phyloP scores from a whole-genome alignment of 2,797 vertebrate species.

The Gallirallus australis region DNA sequence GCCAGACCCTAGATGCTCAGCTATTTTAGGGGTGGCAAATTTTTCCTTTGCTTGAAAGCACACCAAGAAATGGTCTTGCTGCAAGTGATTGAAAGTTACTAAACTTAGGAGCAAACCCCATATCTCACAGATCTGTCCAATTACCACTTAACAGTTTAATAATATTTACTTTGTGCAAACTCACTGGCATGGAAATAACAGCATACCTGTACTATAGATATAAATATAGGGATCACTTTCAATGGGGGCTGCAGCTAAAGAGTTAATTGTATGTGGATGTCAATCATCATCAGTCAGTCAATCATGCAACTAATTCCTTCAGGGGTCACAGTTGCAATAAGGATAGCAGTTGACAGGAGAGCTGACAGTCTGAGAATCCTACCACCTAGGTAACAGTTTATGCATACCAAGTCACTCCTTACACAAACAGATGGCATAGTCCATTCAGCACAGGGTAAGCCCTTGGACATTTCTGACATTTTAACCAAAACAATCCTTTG shows the following conservation, averaged over 20 bases:
- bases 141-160: not conserved
- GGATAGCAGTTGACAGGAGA: conserved; percentile 56
- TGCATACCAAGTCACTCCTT: conserved; percentile 49
- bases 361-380: conserved; percentile 60
- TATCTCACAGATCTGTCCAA: not conserved
- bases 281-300: conserved; percentile 73
- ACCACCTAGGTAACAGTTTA: conserved; percentile 57
- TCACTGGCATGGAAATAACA: not conserved
- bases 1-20: not conserved
- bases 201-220: not conserved
- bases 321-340: conserved; percentile 69
- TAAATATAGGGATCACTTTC: conserved; percentile 35
- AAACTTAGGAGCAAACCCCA: not conserved
- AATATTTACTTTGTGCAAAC: not conserved
- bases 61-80: not conserved
- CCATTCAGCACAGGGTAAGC: conserved; percentile 42
- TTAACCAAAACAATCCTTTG: conserved; percentile 52
- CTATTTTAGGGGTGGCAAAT: not conserved
- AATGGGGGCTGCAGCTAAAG: conserved; percentile 34
- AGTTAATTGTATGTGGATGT: conserved; percentile 60
- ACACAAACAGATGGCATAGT: conserved; percentile 47
- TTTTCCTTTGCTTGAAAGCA: not conserved
- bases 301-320: conserved; percentile 71
- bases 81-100: not conserved
- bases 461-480: conserved; percentile 55